Conservation (phyloP, 2,888 invertebrate genomes). For the Frankliniella intonsa region DNA sequence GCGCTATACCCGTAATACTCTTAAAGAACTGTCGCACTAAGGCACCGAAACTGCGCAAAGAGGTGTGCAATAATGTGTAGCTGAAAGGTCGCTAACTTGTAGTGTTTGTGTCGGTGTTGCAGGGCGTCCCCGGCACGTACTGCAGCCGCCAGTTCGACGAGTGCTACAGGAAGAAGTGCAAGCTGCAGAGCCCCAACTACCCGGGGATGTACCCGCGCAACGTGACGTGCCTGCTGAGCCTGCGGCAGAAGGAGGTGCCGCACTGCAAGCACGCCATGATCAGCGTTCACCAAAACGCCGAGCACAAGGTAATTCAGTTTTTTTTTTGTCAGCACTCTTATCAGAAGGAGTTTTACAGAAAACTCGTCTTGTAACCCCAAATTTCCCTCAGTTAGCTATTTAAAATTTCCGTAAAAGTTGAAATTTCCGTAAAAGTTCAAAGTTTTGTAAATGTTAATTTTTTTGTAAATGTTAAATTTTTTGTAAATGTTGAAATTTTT, state of each 20-base stretch:
- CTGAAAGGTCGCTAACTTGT: not conserved
- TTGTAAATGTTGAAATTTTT: no score
- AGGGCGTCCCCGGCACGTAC: constrained; percentile 78
- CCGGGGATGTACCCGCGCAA: constrained; percentile 85
- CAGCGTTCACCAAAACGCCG: constrained; percentile 70
- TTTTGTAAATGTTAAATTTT: no score
- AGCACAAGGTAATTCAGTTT: constrained; percentile 57
- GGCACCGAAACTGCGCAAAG: no score
- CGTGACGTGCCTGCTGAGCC: constrained; percentile 85
- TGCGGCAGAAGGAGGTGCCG: constrained; percentile 78
- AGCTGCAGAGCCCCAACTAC: constrained; percentile 84
- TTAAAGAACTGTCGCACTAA: no score
- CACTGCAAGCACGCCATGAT: constrained; percentile 90
- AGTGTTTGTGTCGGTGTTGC: constrained; percentile 39
- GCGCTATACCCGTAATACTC: no score
- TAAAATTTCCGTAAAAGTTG: no score
- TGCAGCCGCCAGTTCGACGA: constrained; percentile 80
- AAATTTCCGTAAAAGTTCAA: no score
- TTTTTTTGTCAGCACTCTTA: not conserved
- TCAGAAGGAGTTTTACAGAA: no score
- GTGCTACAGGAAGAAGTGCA: constrained; percentile 75
- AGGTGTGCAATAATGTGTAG: no score
- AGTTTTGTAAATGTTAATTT: no score
- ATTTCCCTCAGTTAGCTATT: no score
- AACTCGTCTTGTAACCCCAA: no score